Percentiles rank a stretch among this genome's conserved stretches.
Conservation (phyloP, 2,888 invertebrate genomes). For the Spilosoma lubricipeda region DNA sequence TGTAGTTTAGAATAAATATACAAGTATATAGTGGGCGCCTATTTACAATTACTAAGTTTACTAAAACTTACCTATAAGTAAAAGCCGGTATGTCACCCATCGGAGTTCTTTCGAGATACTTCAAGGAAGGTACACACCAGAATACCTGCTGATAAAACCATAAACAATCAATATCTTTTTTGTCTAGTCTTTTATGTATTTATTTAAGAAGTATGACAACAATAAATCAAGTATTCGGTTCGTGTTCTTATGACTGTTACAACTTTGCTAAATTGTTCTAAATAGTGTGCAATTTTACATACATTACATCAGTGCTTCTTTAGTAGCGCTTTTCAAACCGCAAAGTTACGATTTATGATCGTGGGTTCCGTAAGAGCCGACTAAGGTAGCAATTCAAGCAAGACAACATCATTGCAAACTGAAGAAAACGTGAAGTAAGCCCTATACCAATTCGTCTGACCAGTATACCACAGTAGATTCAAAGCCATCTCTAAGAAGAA, state of each 20-base stretch:
- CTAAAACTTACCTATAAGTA: conserved; percentile 62
- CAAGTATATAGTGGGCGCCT: not conserved
- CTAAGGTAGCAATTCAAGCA: too few species aligned
- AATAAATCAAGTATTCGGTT: too few species aligned
- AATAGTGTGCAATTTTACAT: not conserved
- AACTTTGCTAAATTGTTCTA: not conserved
- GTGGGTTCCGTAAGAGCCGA: too few species aligned
- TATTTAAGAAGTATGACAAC: too few species aligned
- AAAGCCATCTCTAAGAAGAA: too few species aligned
- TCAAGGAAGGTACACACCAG: conserved; percentile 52
- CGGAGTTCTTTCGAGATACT: conserved; percentile 53
- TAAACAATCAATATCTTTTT: conserved; percentile 11
- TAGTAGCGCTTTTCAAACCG: not conserved
- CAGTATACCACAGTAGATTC: too few species aligned
- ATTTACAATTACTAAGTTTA: not conserved
- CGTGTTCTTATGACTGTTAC: not conserved
- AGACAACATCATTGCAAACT: too few species aligned
- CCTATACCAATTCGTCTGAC: too few species aligned
- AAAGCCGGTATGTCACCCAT: conserved; percentile 66
- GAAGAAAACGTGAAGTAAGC: too few species aligned
- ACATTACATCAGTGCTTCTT: not conserved
- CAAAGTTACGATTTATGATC: not conserved
- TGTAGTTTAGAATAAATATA: not conserved
- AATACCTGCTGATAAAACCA: conserved; percentile 39
- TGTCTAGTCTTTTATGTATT: not conserved